Evolutionary conservation across 2,797 vertebrate species (phyloP).

Genomic region (Uromys caudimaculatus): DNA sequence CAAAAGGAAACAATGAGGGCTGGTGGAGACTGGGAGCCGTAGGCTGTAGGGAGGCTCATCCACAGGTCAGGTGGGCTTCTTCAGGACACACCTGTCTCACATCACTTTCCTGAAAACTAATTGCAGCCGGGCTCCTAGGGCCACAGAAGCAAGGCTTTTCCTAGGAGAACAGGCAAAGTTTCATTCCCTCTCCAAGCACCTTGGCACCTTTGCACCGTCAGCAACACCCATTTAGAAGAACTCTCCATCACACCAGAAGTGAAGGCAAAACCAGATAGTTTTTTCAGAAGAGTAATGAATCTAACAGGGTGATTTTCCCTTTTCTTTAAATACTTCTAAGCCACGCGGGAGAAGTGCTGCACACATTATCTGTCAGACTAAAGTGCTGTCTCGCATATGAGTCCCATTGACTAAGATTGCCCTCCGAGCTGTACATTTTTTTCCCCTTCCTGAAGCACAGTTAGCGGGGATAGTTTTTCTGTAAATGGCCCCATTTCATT

Average conservation of each 20-base stretch:
- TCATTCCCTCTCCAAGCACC: not conserved
- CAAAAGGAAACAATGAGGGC: not conserved
- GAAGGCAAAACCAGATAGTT: conserved; percentile 61
- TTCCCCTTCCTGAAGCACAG: conserved; percentile 71
- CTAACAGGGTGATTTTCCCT: conserved; percentile 78
- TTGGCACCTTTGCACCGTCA: not conserved
- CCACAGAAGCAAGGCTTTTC: not conserved
- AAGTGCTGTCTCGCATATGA: not conserved
- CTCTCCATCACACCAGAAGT: conserved; percentile 59
- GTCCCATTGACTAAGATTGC: conserved; percentile 78
- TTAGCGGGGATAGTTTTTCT: conserved; percentile 79
- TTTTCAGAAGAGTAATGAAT: conserved; percentile 75
- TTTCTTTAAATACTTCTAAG: conserved; percentile 82
- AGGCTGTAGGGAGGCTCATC: not conserved
- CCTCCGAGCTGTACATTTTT: conserved; percentile 68
- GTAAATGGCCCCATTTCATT: conserved; percentile 82
- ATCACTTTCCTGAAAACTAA: not conserved
- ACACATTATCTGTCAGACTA: conserved; percentile 74
- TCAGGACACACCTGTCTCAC: not conserved
- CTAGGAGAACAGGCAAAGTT: not conserved
- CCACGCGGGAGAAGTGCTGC: conserved; percentile 1
- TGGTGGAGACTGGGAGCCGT: not conserved
- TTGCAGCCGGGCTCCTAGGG: not conserved
- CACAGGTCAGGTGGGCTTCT: not conserved
- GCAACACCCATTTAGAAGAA: conserved; percentile 57